Conservation (phyloP, 1,140 invertebrate genomes). For the Heliothis virescens region DNA sequence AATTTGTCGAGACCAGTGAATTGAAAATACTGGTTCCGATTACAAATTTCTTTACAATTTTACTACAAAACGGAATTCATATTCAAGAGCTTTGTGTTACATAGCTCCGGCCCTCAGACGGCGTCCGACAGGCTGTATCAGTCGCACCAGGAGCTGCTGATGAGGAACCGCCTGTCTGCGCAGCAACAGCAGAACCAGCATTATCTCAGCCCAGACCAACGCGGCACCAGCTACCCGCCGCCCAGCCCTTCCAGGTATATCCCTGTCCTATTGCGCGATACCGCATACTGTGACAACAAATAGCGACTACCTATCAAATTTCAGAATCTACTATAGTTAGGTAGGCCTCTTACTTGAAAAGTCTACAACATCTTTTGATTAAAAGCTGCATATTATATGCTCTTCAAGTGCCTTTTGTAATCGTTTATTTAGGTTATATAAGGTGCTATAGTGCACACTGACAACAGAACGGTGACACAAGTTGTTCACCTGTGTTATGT, state of each 20-base stretch:
- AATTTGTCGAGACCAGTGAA: too few relatives aligned
- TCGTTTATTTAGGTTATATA: too few relatives aligned
- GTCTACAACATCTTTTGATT: too few relatives aligned
- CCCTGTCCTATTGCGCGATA: not conserved
- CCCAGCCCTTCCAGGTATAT: slow-evolving; percentile 74
- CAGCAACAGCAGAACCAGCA: slow-evolving; percentile 61
- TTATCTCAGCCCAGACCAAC: slow-evolving; percentile 81
- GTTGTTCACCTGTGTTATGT: too few relatives aligned
- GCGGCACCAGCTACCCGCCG: slow-evolving; percentile 84
- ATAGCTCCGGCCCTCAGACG: slow-evolving; percentile 59
- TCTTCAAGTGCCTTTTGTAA: too few relatives aligned
- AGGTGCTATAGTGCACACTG: too few relatives aligned
- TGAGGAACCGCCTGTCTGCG: slow-evolving; percentile 59
- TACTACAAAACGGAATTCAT: not conserved
- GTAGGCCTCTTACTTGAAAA: too few relatives aligned
- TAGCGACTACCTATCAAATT: too few relatives aligned
- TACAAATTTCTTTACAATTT: not conserved
- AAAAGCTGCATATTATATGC: too few relatives aligned
- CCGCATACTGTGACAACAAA: not conserved
- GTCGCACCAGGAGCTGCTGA: slow-evolving; percentile 67
- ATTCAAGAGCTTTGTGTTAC: not conserved
- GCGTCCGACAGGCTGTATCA: slow-evolving; percentile 72
- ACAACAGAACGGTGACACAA: too few relatives aligned
- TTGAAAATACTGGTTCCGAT: too few relatives aligned
- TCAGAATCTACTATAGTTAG: too few relatives aligned